A percentile compares a stretch with the other conserved stretches of the same genome.
Evolutionary conservation across 2,113 vertebrate genomes (phyloP).

Genomic region (Nerophis lumbriciformis): DNA sequence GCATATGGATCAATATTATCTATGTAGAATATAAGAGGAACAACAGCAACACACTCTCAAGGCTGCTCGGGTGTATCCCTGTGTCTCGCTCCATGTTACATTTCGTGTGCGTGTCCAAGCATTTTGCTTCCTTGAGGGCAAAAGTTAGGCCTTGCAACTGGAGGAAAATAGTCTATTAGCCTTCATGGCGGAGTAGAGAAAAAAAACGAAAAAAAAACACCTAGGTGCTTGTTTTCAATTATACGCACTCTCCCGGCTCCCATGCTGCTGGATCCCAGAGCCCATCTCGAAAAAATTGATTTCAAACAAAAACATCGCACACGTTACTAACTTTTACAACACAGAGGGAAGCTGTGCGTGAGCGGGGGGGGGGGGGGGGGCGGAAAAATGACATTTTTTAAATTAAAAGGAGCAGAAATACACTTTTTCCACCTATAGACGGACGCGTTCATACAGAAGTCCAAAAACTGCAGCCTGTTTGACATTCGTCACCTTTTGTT

Average conservation of each 20-base stretch:
- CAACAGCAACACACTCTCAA: slow-evolving; percentile 25
- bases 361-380: too few relatives aligned
- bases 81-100: neutral
- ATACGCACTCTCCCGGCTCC: neutral
- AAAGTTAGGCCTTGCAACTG: slow-evolving; percentile 3
- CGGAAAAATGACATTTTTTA: too few relatives aligned
- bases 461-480: too few relatives aligned
- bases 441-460: too few relatives aligned
- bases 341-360: neutral
- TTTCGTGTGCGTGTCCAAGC: slow-evolving; percentile 3
- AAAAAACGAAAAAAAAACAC: slow-evolving; percentile 4
- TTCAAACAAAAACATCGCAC: neutral
- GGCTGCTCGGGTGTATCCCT: neutral
- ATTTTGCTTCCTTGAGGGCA: slow-evolving; percentile 4
- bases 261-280: slow-evolving; percentile 11
- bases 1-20: slow-evolving; percentile 58
- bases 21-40: slow-evolving; percentile 42
- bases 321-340: neutral
- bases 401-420: too few relatives aligned
- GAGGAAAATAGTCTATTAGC: slow-evolving; percentile 4
- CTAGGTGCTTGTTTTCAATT: neutral
- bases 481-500: too few relatives aligned
- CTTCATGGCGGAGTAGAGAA: slow-evolving; percentile 1
- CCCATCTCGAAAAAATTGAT: slow-evolving; percentile 7
- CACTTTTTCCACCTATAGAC: too few relatives aligned